phyloP scores from a whole-genome alignment of 2,797 vertebrate genomes.

The Amniataba percoides region DNA sequence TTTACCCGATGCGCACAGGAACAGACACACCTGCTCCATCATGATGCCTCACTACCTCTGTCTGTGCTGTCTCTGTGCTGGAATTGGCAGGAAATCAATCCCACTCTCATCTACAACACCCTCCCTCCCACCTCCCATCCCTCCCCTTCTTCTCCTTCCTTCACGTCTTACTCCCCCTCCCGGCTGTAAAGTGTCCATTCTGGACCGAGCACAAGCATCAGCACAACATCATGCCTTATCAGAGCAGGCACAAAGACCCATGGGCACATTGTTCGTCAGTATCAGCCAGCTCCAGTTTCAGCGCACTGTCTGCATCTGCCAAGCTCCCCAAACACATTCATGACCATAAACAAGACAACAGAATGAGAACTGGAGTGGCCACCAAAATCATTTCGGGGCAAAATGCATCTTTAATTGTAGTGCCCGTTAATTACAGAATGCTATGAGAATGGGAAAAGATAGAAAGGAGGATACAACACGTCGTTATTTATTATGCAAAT shows the following conservation, averaged over 20 bases:
- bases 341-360: conserved; percentile 69
- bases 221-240: conserved; percentile 75
- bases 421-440: conserved; percentile 87
- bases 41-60: conserved; percentile 67
- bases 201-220: conserved; percentile 68
- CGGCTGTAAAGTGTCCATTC: conserved; percentile 73
- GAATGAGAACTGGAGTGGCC: conserved; percentile 77
- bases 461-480: conserved; percentile 78
- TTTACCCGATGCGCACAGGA: conserved; percentile 43
- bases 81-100: conserved; percentile 82
- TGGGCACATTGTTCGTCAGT: conserved; percentile 76
- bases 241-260: conserved; percentile 75
- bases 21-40: conserved; percentile 74
- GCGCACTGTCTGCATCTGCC: conserved; percentile 55
- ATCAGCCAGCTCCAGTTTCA: conserved; percentile 78
- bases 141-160: conserved; percentile 29
- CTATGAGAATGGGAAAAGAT: conserved; percentile 79
- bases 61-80: conserved; percentile 55
- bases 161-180: conserved; percentile 72
- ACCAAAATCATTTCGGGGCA: conserved; percentile 82
- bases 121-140: background rate
- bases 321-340: conserved; percentile 55
- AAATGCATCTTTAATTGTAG: conserved; percentile 89
- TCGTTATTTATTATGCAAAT: conserved; percentile 93
- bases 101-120: conserved; percentile 57